Conservation (phyloP, 2,797 vertebrate genomes). For the Acrocephalus scirpaceus region DNA sequence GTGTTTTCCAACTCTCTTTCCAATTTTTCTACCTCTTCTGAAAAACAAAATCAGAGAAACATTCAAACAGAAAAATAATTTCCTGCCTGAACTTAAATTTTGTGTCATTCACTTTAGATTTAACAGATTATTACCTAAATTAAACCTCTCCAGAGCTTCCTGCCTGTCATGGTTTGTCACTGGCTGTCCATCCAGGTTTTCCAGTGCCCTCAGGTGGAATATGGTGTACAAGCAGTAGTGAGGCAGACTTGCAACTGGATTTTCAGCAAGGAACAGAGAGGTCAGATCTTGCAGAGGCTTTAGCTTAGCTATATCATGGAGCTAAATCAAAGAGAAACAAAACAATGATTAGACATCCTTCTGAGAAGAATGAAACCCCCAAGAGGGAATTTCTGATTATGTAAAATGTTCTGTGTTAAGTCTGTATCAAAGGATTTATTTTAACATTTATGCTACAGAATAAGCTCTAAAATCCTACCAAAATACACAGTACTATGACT, state of each 20-base stretch:
- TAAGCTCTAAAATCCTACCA: neutral
- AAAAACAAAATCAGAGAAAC: neutral
- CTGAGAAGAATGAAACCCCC: neutral
- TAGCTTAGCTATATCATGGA: constrained; percentile 83
- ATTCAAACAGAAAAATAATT: neutral
- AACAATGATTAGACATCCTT: neutral
- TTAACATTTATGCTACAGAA: neutral
- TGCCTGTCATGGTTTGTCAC: constrained; percentile 80
- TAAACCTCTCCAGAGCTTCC: constrained; percentile 82
- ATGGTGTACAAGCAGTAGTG: constrained; percentile 83
- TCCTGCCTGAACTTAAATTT: neutral
- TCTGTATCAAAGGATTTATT: neutral
- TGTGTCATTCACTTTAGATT: neutral
- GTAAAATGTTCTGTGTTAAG: neutral
- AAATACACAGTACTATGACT: neutral
- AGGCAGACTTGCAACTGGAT: constrained; percentile 80
- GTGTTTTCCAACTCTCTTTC: constrained; percentile 81
- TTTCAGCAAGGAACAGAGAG: constrained; percentile 80
- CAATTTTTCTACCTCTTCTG: constrained; percentile 85
- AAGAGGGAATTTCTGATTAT: neutral
- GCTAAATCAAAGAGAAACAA: constrained; percentile 69
- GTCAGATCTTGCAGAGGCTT: constrained; percentile 84
- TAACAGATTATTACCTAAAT: constrained; percentile 77
- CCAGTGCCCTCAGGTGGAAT: constrained; percentile 84
- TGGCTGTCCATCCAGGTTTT: constrained; percentile 79